These are phyloP conservation scores for Sarcophaga variegata DNA, from an alignment of 2,888 invertebrate genomes.

Conservation along the genomic window DNA sequence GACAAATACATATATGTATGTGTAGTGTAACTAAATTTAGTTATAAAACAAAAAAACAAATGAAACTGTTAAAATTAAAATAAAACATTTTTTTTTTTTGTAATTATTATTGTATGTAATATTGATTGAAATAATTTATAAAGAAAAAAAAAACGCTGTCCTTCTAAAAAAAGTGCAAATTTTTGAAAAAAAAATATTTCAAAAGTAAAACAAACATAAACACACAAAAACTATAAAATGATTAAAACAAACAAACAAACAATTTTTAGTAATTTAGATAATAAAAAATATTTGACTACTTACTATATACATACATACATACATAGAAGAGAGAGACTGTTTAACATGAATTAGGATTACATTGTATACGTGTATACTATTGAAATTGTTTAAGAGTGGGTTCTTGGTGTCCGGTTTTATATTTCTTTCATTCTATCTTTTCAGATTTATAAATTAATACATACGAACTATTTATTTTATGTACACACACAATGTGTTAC, in stretches of 20 bases:
- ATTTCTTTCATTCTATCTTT: too few relatives aligned
- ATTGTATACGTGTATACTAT: neutral
- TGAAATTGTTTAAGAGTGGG: neutral
- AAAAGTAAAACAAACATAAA: constrained; percentile 53
- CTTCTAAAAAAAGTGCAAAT: constrained; percentile 60
- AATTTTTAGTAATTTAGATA: constrained; percentile 12
- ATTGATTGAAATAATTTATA: too few relatives aligned
- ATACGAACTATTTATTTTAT: too few relatives aligned
- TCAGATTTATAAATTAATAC: too few relatives aligned
- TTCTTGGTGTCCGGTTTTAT: neutral
- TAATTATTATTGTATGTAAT: neutral
- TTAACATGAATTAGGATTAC: constrained; percentile 3
- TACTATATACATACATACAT: neutral
- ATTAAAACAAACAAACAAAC: constrained; percentile 48
- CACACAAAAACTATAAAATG: constrained; percentile 34
- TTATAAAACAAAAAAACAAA: neutral
- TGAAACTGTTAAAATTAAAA: neutral
- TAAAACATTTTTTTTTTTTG: neutral
- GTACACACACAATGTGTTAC: too few relatives aligned
- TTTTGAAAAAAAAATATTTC: constrained; percentile 55
- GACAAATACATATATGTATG: too few relatives aligned
- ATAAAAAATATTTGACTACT: neutral
- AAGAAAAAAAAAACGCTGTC: neutral
- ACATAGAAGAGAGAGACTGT: constrained; percentile 45
- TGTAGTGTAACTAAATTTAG: neutral